These are phyloP conservation scores for Phenganax subtilis DNA, from an alignment of 92 coral and sea anemone species.

Conservation along the genomic window DNA sequence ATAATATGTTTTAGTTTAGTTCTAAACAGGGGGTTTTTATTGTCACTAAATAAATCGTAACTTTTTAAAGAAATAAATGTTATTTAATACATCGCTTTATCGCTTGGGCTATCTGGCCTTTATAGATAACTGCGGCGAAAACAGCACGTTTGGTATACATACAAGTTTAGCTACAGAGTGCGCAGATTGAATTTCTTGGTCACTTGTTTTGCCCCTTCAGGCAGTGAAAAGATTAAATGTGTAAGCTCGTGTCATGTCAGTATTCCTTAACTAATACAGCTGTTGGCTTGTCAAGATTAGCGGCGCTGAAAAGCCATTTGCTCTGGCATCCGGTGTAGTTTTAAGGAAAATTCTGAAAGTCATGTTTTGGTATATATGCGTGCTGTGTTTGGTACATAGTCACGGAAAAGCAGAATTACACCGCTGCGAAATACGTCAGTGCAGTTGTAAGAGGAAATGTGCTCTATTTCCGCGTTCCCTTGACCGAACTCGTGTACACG, in stretches of 20 bases:
- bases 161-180: not conserved
- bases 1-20: slow-evolving; percentile 1
- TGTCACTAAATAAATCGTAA: slow-evolving; percentile 20
- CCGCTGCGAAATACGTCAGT: slow-evolving; percentile 4
- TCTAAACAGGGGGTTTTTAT: slow-evolving; percentile 32
- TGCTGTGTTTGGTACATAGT: not conserved
- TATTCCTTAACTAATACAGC: not conserved
- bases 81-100: slow-evolving; percentile 8
- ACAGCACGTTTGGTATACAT: not conserved
- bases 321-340: not conserved
- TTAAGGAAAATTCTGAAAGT: not conserved
- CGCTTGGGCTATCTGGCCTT: not conserved
- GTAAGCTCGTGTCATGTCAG: slow-evolving; percentile 6
- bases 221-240: slow-evolving; percentile 20
- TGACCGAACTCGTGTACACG: not conserved
- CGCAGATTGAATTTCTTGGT: slow-evolving; percentile 26
- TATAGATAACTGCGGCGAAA: slow-evolving; percentile 4
- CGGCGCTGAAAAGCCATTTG: not conserved
- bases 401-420: slow-evolving; percentile 2
- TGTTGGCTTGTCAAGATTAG: slow-evolving; percentile 16
- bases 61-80: slow-evolving; percentile 6
- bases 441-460: slow-evolving; percentile 1
- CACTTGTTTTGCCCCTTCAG: slow-evolving; percentile 7
- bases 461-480: not conserved
- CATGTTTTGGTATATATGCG: not conserved